A percentile compares a stretch with the other conserved stretches of the same genome.
Evolutionary conservation across 1,140 invertebrate genomes (phyloP).

Genomic region (Lepidurus packardi): DNA sequence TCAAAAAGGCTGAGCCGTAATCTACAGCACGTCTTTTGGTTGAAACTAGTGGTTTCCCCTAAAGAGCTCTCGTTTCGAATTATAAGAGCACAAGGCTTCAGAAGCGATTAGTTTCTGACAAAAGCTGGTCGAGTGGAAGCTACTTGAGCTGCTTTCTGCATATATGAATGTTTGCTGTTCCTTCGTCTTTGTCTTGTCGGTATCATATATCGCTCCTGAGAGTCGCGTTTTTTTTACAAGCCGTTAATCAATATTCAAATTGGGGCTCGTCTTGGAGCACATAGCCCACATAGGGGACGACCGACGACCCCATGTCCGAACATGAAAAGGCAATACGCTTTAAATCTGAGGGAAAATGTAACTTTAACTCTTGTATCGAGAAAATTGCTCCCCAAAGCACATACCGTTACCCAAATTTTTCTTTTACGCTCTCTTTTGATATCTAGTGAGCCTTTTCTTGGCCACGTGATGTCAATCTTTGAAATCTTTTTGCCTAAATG

Average conservation of each 20-base stretch:
- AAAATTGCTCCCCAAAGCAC: too few species aligned
- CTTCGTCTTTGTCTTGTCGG: neutral
- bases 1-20: neutral
- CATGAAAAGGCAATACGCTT: neutral
- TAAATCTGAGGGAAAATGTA: too few species aligned
- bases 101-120: neutral
- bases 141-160: neutral
- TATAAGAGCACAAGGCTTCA: neutral
- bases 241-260: constrained; percentile 22
- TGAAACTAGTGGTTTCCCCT: neutral
- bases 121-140: constrained; percentile 12
- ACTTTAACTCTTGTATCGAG: too few species aligned
- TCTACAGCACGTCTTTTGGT: neutral
- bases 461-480: neutral
- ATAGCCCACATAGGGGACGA: neutral
- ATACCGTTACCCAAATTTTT: too few species aligned
- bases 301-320: neutral
- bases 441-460: too few species aligned
- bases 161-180: neutral
- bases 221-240: neutral
- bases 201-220: neutral
- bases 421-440: too few species aligned
- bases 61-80: neutral
- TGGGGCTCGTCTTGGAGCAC: neutral
- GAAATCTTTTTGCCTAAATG: neutral